phyloP scores from a whole-genome alignment of 2,888 invertebrate genomes.

The Mythimna ferrago region DNA sequence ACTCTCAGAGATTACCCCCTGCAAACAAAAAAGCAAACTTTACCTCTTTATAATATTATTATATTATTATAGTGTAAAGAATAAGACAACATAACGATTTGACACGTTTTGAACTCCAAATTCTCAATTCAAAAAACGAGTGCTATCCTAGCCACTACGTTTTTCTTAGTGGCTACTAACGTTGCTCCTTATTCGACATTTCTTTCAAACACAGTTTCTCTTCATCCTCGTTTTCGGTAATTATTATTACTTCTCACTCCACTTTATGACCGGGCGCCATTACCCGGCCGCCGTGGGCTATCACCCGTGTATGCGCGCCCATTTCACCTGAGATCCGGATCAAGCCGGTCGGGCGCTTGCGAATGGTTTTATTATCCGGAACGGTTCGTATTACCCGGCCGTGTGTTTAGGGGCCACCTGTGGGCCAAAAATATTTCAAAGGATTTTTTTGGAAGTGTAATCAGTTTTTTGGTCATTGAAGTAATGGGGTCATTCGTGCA shows the following conservation, averaged over 20 bases:
- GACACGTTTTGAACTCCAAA: background rate
- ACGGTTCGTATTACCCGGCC: conserved; percentile 62
- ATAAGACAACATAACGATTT: too few relatives aligned
- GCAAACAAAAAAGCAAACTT: too few relatives aligned
- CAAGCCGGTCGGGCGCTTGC: conserved; percentile 68
- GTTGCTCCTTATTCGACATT: background rate
- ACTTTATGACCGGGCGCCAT: conserved; percentile 25
- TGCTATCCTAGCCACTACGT: background rate
- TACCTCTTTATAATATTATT: too few relatives aligned
- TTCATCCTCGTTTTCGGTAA: conserved; percentile 19
- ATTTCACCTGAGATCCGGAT: conserved; percentile 72
- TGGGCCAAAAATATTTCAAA: conserved; percentile 53
- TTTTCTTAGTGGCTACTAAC: background rate
- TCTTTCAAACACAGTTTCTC: conserved; percentile 10
- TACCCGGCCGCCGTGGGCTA: conserved; percentile 27
- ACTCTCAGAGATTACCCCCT: too few relatives aligned
- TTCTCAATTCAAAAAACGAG: background rate
- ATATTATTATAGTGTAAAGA: too few relatives aligned
- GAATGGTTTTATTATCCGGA: conserved; percentile 80
- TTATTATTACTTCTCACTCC: conserved; percentile 40
- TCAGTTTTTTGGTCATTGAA: background rate
- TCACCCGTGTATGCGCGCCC: conserved; percentile 59
- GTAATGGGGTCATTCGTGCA: background rate
- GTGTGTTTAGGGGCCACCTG: conserved; percentile 78
- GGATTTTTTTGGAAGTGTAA: conserved; percentile 19